These are phyloP conservation scores for Oxyscelio sp. DNA, from an alignment of 2,888 invertebrate genomes.

Conservation along the genomic window DNA sequence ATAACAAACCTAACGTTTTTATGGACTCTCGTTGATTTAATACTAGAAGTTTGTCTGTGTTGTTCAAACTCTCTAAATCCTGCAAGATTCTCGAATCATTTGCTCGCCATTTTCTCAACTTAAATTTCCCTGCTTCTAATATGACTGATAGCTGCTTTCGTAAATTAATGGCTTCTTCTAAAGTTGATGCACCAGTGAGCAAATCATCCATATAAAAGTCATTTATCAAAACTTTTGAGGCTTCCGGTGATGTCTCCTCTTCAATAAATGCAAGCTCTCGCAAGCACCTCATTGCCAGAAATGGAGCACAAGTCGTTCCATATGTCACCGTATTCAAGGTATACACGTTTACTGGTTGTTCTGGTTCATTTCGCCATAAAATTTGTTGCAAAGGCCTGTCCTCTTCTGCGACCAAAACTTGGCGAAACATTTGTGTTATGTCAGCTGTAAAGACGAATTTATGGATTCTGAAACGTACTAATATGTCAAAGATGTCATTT, in stretches of 20 bases:
- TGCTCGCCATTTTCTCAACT: constrained; percentile 46
- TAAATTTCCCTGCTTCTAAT: constrained; percentile 27
- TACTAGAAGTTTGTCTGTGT: constrained; percentile 20
- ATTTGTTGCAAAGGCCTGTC: constrained; percentile 50
- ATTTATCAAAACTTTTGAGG: constrained; percentile 44
- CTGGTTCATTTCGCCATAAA: constrained; percentile 46
- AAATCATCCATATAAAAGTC: constrained; percentile 59
- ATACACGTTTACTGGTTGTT: constrained; percentile 40
- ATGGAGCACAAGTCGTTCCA: background rate
- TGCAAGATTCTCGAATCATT: constrained; percentile 1
- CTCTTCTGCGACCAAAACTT: constrained; percentile 34
- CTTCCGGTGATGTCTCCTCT: constrained; percentile 54
- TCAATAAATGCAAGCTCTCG: constrained; percentile 60
- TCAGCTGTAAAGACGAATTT: constrained; percentile 56
- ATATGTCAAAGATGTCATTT: constrained; percentile 33
- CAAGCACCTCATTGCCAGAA: constrained; percentile 72
- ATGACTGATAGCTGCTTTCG: constrained; percentile 26
- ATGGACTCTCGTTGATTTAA: constrained; percentile 61
- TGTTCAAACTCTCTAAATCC: too few relatives aligned
- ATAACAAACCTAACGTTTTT: background rate
- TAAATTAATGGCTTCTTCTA: constrained; percentile 64
- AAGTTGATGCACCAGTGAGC: background rate
- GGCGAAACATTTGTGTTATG: constrained; percentile 53
- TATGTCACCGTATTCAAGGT: background rate
- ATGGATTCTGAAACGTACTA: constrained; percentile 52